phyloP scores from a whole-genome alignment of 2,888 invertebrate genomes.

The Muschampia plurimacula region DNA sequence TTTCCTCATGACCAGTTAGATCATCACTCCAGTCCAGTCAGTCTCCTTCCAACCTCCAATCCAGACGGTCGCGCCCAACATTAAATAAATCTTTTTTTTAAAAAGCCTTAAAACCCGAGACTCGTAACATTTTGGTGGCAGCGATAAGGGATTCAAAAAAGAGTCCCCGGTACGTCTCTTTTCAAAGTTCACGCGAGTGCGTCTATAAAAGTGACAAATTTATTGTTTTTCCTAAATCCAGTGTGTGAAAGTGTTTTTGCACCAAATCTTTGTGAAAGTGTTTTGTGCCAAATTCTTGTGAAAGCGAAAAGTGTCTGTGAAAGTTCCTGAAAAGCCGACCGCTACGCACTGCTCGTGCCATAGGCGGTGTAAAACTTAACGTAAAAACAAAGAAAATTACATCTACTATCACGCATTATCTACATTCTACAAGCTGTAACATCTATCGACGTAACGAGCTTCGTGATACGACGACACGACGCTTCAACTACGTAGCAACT shows the following conservation, averaged over 20 bases:
- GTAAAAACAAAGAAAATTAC: background rate
- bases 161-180: slow-evolving; percentile 16
- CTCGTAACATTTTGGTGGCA: slow-evolving; percentile 22
- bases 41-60: slow-evolving; percentile 1
- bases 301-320: background rate
- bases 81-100: slow-evolving; percentile 6
- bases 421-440: too few relatives aligned
- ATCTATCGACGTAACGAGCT: too few relatives aligned
- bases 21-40: too few relatives aligned
- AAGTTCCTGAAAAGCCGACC: background rate
- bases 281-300: too few relatives aligned
- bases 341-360: background rate
- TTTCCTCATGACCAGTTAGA: too few relatives aligned
- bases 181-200: background rate
- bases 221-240: background rate
- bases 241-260: background rate
- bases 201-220: background rate
- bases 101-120: slow-evolving; percentile 2
- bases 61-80: background rate
- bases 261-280: background rate
- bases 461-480: background rate
- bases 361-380: background rate
- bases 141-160: slow-evolving; percentile 13
- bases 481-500: too few relatives aligned
- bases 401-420: background rate